Evolutionary conservation across 1,140 invertebrate genomes (phyloP), one percentile per base, ranked within the genome.

Genomic region (Leptinotarsa lineolata): DNA sequence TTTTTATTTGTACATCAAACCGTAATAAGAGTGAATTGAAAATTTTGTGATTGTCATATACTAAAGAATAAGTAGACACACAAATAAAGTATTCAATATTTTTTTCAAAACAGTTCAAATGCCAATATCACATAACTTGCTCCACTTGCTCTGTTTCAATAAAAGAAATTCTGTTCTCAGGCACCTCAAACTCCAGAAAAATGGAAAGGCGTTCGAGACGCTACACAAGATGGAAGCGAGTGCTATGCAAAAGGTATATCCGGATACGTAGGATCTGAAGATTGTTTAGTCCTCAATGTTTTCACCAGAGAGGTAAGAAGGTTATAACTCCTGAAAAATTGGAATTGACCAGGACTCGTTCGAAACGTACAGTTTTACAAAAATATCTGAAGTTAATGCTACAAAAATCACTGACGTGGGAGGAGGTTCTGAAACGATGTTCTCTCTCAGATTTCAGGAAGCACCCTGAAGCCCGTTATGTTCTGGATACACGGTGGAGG

Each of bases 221-320:
- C 88, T 1, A 86, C 83, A 67, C 12, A 78, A 54, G 54, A 69
- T 8, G 68, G 68, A 3, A 59, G 54, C 21, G 68, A 69, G n/a
- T 69, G 68, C 22, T 71, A 24, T 46, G 58, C 58, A 1, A 71
- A 45, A 63, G 13, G 18, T 18, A 22, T 68, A 15, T 11, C 13
- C 59, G 82, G 81, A 72, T 83, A 78, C 69, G 83, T 82, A 4
- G 89, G 89, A 15, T 83, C 84, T 15, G 92, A 94, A 86, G 94
- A 97, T 81, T 96, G 95, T 80, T 87, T 97, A 8, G 92, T 92
- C 81, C 85, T 97, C 16, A 96, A 95, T 81, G 89, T 97, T 0
- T 76, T 58, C 61, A 70, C 71, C 64, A 73, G 69, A 54, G 48
- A 72, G 5, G 72, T 68, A 67, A 45, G 21, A 20, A 63, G 11